A percentile compares a stretch with the other conserved stretches of the same genome.
Evolutionary conservation across 2,888 invertebrate genomes (phyloP).

Genomic region (Watsonalla cultraria): DNA sequence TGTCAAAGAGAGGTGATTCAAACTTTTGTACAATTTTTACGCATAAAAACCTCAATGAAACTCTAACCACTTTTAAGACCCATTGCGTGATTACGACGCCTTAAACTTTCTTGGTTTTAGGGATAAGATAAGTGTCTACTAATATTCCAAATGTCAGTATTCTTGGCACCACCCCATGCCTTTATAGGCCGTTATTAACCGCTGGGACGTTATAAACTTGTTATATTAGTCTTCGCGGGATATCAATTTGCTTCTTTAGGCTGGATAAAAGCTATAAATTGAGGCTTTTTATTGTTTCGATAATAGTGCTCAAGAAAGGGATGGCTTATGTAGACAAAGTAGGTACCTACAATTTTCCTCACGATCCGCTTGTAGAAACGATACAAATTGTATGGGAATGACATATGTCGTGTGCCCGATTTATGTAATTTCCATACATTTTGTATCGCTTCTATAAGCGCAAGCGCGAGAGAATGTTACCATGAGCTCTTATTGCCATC

Average conservation of each 20-base stretch:
- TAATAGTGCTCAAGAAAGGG: too few species aligned
- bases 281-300: background rate
- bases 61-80: background rate
- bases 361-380: too few species aligned
- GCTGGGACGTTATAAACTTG: slow-evolving; percentile 5
- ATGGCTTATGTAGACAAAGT: too few species aligned
- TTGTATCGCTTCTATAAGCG: too few species aligned
- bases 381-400: too few species aligned
- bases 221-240: background rate
- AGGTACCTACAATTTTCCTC: too few species aligned
- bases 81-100: background rate
- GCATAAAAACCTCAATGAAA: background rate
- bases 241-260: background rate
- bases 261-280: background rate
- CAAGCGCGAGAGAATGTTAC: too few species aligned
- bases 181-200: slow-evolving; percentile 10
- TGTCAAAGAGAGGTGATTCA: background rate
- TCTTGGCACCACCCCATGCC: background rate
- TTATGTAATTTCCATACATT: too few species aligned
- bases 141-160: background rate
- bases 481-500: too few species aligned
- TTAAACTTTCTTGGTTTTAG: background rate
- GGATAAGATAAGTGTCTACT: background rate
- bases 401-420: too few species aligned
- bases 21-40: background rate